phyloP scores from a whole-genome alignment of 2,888 invertebrate genomes.

The Dryadula phaetusa region DNA sequence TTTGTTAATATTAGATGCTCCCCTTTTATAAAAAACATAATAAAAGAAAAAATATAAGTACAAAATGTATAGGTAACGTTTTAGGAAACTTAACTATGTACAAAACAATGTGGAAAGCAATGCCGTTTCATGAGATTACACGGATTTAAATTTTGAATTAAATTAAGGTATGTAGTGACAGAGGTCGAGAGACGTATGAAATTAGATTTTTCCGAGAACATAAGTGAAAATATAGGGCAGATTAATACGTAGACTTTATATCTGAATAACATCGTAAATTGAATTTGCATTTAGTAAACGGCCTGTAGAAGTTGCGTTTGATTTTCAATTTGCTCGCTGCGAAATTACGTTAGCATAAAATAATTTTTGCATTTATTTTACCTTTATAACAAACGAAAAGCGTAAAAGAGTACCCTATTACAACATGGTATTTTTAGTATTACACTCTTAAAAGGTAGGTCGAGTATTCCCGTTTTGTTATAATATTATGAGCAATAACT shows the following conservation, averaged over 20 bases:
- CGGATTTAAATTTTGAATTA: constrained; percentile 29
- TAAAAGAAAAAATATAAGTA: background rate
- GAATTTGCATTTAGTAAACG: constrained; percentile 43
- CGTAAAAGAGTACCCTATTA: background rate
- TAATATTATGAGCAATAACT: background rate
- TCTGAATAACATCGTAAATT: constrained; percentile 42
- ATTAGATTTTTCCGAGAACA: constrained; percentile 51
- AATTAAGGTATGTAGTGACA: constrained; percentile 45
- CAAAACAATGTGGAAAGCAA: background rate
- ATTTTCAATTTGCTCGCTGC: constrained; percentile 18
- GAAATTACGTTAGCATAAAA: constrained; percentile 16
- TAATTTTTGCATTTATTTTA: background rate
- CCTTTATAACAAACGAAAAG: constrained; percentile 5
- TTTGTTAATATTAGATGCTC: no score
- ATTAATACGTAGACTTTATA: constrained; percentile 28
- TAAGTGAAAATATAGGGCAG: constrained; percentile 40
- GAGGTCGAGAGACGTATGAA: constrained; percentile 52
- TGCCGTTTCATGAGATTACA: background rate
- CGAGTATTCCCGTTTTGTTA: background rate
- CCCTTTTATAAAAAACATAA: no score
- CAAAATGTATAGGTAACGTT: background rate
- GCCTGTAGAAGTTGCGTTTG: constrained; percentile 42
- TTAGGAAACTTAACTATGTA: constrained; percentile 3
- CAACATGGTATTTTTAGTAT: background rate
- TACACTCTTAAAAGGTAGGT: background rate